Evolutionary conservation across 1,140 invertebrate species (phyloP), one percentile per base, ranked within the genome.

Genomic region (Drosophila albomicans): DNA sequence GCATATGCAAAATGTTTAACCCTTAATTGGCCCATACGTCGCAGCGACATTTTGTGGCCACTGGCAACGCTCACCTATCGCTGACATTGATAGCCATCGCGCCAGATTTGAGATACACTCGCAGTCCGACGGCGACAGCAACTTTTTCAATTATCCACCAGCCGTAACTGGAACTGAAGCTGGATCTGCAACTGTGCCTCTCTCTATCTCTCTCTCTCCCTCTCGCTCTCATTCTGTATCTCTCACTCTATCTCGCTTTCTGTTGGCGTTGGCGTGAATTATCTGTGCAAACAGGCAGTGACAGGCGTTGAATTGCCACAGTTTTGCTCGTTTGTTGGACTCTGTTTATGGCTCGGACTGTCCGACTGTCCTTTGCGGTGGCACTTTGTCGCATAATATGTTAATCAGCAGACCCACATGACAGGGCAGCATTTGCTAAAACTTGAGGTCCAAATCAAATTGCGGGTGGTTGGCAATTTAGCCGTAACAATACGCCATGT

Each of bases 1-100:
- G 85, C 85, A 88, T 85, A 88, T 89, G 81, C 78, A 76, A 81
- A 89, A 84, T 79, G 86, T 89, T 89, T 89, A 89, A 89, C 85
- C 85, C 85, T 89, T 89, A 89, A 89, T 89, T 89, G 85, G 85
- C 85, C 71, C 82, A 81, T 75, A 68, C 69, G 63, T 54, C 69
- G 61, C 56, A 41, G 45, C 76, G 73, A 82, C 74, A 77, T 79
- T 79, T 61, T 76, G 67, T 77, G 79, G 70, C 63, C 72, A 65
- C 57, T 51, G 51, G 11, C 28, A 32, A 51, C 65, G 69, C 78
- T 85, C 85, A 89, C 85, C 85, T 89, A 85, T 79, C 41, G 72
- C 78, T 70, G 78, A 85, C 85, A 89, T 89, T 82, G 85, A 89
- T 89, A 89, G 86, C 66, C 78, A 89, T 84, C 86, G 75, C 41